Evolutionary conservation across 30 jellyfish, hydroid and myxozoan species (phyloP).

Genomic region (Cassiopea xamachana): DNA sequence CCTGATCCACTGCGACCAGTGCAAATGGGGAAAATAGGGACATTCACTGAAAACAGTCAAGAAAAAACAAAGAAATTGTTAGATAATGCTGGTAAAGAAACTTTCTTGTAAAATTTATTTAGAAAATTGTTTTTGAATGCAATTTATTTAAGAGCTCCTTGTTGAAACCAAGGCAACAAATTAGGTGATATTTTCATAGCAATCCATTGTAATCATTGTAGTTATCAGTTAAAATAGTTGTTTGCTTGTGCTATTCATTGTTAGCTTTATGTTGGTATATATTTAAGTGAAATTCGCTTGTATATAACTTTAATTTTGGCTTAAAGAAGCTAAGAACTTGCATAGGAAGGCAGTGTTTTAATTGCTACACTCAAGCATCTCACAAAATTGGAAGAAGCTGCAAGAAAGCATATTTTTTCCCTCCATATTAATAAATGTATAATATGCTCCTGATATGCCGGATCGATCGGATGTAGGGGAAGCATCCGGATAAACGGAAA

Average conservation of each 20-base stretch:
- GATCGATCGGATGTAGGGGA: too few species aligned
- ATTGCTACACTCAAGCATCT: too few species aligned
- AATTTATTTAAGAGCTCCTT: neutral
- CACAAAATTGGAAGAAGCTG: too few species aligned
- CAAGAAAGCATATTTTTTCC: too few species aligned
- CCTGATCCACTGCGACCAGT: slow-evolving; percentile 77
- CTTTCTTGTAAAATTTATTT: slow-evolving; percentile 19
- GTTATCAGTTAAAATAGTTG: neutral
- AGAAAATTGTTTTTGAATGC: neutral
- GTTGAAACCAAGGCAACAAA: neutral
- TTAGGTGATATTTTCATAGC: neutral
- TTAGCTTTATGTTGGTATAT: too few species aligned
- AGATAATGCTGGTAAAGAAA: slow-evolving; percentile 46
- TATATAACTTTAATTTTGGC: too few species aligned
- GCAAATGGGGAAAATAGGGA: slow-evolving; percentile 38
- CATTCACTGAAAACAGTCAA: slow-evolving; percentile 19
- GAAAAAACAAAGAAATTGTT: slow-evolving; percentile 43
- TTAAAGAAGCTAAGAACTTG: too few species aligned
- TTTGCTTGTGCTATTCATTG: neutral
- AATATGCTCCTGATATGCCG: too few species aligned
- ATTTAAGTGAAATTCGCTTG: too few species aligned
- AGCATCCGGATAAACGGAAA: too few species aligned
- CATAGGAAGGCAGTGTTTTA: too few species aligned
- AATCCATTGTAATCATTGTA: neutral
- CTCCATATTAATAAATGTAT: too few species aligned